Percentiles rank a stretch among this genome's conserved stretches.
phyloP scores from a whole-genome alignment of 2,113 vertebrate species.

The Mustela nigripes region DNA sequence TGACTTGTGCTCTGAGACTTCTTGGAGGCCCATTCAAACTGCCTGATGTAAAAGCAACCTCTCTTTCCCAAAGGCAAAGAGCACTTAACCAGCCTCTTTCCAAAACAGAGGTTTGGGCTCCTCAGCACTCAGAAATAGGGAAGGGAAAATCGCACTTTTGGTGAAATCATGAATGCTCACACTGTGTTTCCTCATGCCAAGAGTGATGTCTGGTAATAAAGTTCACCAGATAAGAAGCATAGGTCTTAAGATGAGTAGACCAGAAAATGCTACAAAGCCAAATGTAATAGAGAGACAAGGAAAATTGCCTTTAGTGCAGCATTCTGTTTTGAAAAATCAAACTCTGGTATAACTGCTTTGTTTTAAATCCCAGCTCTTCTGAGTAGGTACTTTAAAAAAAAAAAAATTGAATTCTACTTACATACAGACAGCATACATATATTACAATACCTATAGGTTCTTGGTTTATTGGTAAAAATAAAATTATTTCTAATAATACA shows the following conservation, averaged over 20 bases:
- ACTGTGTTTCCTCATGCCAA: not conserved
- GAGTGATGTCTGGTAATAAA: not conserved
- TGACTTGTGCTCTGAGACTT: not conserved
- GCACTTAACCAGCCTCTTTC: not conserved
- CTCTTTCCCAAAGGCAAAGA: not conserved
- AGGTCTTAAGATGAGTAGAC: not conserved
- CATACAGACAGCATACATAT: not conserved
- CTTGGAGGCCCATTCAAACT: not conserved
- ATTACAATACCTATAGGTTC: not conserved
- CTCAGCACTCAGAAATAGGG: not conserved
- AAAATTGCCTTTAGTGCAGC: not conserved
- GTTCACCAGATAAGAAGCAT: not conserved
- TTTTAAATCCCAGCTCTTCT: not conserved
- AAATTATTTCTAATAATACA: not conserved
- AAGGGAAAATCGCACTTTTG: not conserved
- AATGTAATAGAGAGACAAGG: not conserved
- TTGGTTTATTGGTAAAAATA: not conserved
- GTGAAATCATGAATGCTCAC: not conserved
- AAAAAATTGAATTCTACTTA: not conserved
- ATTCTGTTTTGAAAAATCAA: constrained; percentile 1
- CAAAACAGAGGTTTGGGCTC: not conserved
- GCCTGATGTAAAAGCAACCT: not conserved
- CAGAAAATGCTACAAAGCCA: not conserved
- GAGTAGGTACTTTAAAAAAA: not conserved
- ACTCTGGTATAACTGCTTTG: not conserved